Evolutionary conservation across 1,140 invertebrate species (phyloP).

Genomic region (Aphelenchoides besseyi): DNA sequence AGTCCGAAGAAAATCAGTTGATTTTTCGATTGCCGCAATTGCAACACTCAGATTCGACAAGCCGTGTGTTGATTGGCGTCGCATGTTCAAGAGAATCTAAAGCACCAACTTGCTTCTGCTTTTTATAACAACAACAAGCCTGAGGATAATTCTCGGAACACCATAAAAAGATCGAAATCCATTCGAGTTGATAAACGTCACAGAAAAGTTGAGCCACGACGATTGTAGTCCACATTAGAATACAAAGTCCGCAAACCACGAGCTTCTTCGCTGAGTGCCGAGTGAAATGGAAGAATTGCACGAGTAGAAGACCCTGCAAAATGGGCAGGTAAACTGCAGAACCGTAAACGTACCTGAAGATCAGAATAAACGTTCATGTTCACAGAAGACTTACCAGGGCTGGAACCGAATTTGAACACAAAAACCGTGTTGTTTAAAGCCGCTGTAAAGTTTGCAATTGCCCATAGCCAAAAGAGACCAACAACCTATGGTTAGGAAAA

Average conservation of each 20-base stretch:
- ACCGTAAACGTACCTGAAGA: constrained; percentile 13
- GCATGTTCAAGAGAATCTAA: constrained; percentile 52
- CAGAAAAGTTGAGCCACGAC: constrained; percentile 37
- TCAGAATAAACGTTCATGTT: constrained; percentile 19
- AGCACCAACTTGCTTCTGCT: background rate
- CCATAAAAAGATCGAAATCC: constrained; percentile 52
- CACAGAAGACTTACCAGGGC: constrained; percentile 37
- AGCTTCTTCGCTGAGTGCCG: background rate
- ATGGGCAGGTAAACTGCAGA: constrained; percentile 16
- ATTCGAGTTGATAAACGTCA: constrained; percentile 41
- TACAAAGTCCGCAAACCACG: background rate
- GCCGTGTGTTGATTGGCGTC: constrained; percentile 42
- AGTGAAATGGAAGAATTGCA: constrained; percentile 17
- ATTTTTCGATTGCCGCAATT: constrained; percentile 48
- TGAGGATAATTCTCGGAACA: constrained; percentile 55
- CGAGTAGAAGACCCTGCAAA: background rate
- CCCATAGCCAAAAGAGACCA: too few relatives aligned
- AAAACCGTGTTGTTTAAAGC: constrained; percentile 53
- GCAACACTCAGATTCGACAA: constrained; percentile 40
- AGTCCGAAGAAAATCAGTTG: constrained; percentile 45
- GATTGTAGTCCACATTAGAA: constrained; percentile 19
- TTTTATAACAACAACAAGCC: constrained; percentile 24
- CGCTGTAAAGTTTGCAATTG: constrained; percentile 49
- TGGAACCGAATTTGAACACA: constrained; percentile 41
- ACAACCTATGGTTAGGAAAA: too few relatives aligned